Conservation (phyloP, 2,113 vertebrate species). For the Rana temporaria region DNA sequence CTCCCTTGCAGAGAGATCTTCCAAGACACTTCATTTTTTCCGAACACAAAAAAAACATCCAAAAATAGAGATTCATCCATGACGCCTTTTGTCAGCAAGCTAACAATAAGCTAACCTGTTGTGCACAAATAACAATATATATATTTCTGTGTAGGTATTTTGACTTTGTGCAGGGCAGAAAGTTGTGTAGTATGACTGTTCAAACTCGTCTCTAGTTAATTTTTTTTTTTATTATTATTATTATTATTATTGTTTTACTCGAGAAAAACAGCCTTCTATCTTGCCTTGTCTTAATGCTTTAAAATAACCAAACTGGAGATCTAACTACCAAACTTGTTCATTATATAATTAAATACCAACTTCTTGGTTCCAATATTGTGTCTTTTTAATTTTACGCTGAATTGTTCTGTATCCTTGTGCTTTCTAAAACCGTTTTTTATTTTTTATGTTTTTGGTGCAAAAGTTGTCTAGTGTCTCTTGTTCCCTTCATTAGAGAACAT, state of each 20-base stretch:
- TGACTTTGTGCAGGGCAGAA: slow-evolving; percentile 92
- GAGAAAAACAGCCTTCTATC: slow-evolving; percentile 92
- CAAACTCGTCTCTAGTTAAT: slow-evolving; percentile 65
- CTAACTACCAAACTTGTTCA: slow-evolving; percentile 93
- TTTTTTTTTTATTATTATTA: slow-evolving; percentile 67
- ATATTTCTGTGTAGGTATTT: slow-evolving; percentile 82
- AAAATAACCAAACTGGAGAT: slow-evolving; percentile 99
- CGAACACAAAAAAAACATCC: slow-evolving; percentile 75
- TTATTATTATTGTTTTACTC: slow-evolving; percentile 83
- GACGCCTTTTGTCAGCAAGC: slow-evolving; percentile 79
- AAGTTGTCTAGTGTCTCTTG: slow-evolving; percentile 94
- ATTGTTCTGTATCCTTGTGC: slow-evolving; percentile 94
- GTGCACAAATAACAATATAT: slow-evolving; percentile 80
- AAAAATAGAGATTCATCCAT: slow-evolving; percentile 75
- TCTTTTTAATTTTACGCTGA: slow-evolving; percentile 93
- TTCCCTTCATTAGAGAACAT: slow-evolving; percentile 89
- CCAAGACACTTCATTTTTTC: slow-evolving; percentile 63
- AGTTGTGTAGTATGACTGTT: slow-evolving; percentile 93
- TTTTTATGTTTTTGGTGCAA: slow-evolving; percentile 85
- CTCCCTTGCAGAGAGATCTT: slow-evolving; percentile 76
- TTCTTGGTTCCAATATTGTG: slow-evolving; percentile 93
- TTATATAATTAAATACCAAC: slow-evolving; percentile 92
- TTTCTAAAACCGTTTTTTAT: slow-evolving; percentile 87
- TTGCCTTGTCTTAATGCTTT: slow-evolving; percentile 99
- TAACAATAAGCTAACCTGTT: slow-evolving; percentile 84